Conservation (phyloP, 2,888 invertebrate genomes). For the Drosophila tanythrix region DNA sequence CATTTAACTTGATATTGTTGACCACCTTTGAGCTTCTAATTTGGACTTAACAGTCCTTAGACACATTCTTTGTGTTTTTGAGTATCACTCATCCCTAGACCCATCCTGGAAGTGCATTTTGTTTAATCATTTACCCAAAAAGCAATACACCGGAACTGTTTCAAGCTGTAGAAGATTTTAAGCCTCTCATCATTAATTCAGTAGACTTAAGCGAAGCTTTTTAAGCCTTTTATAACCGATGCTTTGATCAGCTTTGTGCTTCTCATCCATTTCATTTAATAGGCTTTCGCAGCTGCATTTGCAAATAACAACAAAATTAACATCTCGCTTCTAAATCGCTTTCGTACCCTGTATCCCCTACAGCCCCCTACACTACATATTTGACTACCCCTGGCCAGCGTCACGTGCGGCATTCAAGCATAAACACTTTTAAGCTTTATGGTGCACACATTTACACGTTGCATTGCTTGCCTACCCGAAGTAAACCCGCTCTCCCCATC, state of each 20-base stretch:
- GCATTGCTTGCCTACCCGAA: slow-evolving; percentile 66
- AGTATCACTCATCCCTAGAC: neutral
- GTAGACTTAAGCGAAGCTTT: neutral
- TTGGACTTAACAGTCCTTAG: neutral
- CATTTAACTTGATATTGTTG: neutral
- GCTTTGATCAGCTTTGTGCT: neutral
- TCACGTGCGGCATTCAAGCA: slow-evolving; percentile 52
- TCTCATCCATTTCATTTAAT: neutral
- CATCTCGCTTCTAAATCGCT: slow-evolving; percentile 32
- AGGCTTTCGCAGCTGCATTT: slow-evolving; percentile 8
- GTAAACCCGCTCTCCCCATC: slow-evolving; percentile 13
- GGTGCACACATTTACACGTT: slow-evolving; percentile 71
- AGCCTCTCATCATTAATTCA: neutral
- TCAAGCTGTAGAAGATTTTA: neutral
- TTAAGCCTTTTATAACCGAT: neutral
- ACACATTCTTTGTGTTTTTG: neutral
- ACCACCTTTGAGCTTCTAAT: neutral
- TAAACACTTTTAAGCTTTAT: slow-evolving; percentile 76
- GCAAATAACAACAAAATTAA: slow-evolving; percentile 13
- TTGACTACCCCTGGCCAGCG: neutral
- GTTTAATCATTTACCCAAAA: neutral
- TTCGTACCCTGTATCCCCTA: neutral
- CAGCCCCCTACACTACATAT: neutral
- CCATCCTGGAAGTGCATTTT: neutral
- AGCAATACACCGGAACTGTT: neutral